Conservation (phyloP, 2,888 invertebrate species). For the Mellilla xanthometata region DNA sequence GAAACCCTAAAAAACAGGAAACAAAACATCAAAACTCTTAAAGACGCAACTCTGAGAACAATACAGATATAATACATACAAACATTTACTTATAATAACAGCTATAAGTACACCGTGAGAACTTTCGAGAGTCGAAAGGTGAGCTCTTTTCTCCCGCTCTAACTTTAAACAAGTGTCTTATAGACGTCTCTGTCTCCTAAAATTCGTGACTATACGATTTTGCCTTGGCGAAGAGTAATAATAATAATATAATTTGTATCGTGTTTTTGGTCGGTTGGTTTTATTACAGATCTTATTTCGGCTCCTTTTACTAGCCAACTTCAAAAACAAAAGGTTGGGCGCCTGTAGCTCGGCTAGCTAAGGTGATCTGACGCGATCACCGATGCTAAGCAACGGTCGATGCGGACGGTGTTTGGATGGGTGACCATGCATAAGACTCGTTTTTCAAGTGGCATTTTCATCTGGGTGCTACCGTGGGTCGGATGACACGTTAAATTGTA, state of each 20-base stretch:
- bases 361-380: no score
- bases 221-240: conserved; percentile 46
- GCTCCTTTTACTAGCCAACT: conserved; percentile 6
- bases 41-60: conserved; percentile 15
- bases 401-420: no score
- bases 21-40: no score
- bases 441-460: no score
- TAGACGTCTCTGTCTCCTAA: conserved; percentile 39
- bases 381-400: no score
- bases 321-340: no score
- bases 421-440: no score
- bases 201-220: conserved; percentile 72
- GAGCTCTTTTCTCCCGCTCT: conserved; percentile 33
- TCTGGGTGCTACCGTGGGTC: no score
- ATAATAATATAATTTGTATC: no score
- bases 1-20: neutral
- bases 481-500: no score
- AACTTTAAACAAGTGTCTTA: conserved; percentile 19
- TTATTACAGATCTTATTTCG: conserved; percentile 47
- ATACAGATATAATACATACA: conserved; percentile 24
- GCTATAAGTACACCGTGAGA: conserved; percentile 54
- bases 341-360: no score
- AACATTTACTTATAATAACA: conserved; percentile 30
- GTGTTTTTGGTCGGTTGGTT: conserved; percentile 48
- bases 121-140: conserved; percentile 43